Evolutionary conservation across 2,797 vertebrate genomes (phyloP), one percentile per base, ranked within the genome.

Genomic region (Channa striata): DNA sequence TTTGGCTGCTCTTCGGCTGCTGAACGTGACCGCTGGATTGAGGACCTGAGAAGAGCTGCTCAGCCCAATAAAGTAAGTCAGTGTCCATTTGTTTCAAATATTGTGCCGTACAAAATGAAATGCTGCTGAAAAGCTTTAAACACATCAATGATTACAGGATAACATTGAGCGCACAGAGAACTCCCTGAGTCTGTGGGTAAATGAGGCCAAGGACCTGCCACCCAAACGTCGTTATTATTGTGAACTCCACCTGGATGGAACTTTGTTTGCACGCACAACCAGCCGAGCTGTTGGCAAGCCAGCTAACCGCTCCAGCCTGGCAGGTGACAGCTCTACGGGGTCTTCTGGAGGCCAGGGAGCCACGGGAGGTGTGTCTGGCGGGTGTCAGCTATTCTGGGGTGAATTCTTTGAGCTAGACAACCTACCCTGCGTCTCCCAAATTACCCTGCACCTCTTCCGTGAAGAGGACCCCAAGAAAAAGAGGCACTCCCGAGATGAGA

Each of bases 11-110:
- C 93, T 3, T 97, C 97, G 0, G 93, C 95, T 20, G 94, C 95
- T 0, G 97, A 98, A 81, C 93, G 96, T 11, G 96, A 97, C 74
- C 95, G 96, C 4, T 98, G 97, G 97, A 97, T 99, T 9, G 96
- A 98, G 82, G 95, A 97, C 59, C 89, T 98, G 64, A 94, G 96
- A 46, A 91, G 96, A 10, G 86, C 95, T 0, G 96, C 94, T 4
- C 96, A 96, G 69, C 96, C 96, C 58, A 95, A 95, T 69, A 97
- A 98, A 93, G 97, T 97, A 58, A 67, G 21, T 16, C 9, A 19
- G n/a, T 33, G 30, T 8, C 14, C 4, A 8, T 59, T 21, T 60
- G 3, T 49, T 30, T 2, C 1, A 47, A 21, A 53, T 43, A 56
- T 20, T 9, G n/a, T 23, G 2, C 42, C 11, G 44, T 11, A 5